Percentiles rank a stretch among this genome's conserved stretches.
These are phyloP conservation scores for Schizotus pectinicornis DNA, from an alignment of 2,888 invertebrate species.

Conservation along the genomic window DNA sequence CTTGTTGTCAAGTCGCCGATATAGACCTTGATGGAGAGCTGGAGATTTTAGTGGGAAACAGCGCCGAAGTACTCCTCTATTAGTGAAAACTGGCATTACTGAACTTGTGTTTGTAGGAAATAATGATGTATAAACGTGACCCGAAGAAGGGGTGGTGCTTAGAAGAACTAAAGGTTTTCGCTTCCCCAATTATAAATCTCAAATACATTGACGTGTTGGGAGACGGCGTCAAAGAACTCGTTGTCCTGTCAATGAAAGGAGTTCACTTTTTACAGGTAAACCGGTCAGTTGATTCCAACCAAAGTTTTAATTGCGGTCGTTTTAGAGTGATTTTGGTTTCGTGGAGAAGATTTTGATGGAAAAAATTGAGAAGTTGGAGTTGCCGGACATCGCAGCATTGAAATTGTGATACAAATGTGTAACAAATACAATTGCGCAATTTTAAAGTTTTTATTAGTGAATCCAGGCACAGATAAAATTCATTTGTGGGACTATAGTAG, in stretches of 20 bases:
- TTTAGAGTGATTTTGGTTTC: constrained; percentile 46
- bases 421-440: constrained; percentile 54
- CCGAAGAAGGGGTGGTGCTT: constrained; percentile 58
- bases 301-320: constrained; percentile 17
- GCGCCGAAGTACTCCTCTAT: constrained; percentile 62
- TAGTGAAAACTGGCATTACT: neutral
- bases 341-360: constrained; percentile 44
- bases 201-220: constrained; percentile 68
- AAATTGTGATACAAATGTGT: constrained; percentile 40
- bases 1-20: constrained; percentile 70
- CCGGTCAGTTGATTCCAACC: constrained; percentile 21
- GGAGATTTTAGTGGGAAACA: constrained; percentile 73
- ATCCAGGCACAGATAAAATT: constrained; percentile 59
- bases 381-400: neutral
- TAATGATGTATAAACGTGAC: constrained; percentile 61
- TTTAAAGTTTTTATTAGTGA: constrained; percentile 53
- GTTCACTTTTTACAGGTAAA: constrained; percentile 72
- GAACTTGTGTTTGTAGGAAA: constrained; percentile 55
- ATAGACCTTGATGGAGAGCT: constrained; percentile 73
- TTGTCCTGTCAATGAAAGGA: constrained; percentile 70
- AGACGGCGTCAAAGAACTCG: constrained; percentile 70
- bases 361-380: constrained; percentile 37
- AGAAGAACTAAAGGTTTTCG: constrained; percentile 62
- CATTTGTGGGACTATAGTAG: constrained; percentile 53
- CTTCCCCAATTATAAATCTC: constrained; percentile 68